phyloP scores from a whole-genome alignment of 2,888 invertebrate genomes.

The Sphaerophoria taeniata region DNA sequence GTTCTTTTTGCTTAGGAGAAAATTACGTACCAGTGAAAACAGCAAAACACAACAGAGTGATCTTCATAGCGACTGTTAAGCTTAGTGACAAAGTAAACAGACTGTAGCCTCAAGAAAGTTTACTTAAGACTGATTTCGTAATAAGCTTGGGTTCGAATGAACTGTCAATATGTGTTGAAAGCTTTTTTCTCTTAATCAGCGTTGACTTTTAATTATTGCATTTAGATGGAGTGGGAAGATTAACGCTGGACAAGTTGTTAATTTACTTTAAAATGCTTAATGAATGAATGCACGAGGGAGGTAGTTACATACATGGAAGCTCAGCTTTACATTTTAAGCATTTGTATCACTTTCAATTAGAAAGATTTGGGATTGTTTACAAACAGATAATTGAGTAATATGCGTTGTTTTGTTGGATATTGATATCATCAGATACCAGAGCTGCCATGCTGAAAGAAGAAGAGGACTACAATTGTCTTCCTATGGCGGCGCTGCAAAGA shows the following conservation, averaged over 20 bases:
- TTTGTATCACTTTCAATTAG: too few relatives aligned
- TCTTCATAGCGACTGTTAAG: conserved; percentile 51
- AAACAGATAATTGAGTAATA: too few relatives aligned
- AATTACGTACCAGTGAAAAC: conserved; percentile 57
- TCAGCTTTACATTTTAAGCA: conserved; percentile 12
- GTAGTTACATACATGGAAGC: conserved; percentile 18
- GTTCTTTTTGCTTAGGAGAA: neutral
- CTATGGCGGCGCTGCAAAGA: too few relatives aligned
- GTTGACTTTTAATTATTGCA: conserved; percentile 48
- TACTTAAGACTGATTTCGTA: neutral
- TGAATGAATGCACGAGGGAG: neutral
- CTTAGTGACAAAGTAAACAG: conserved; percentile 23
- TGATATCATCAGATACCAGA: too few relatives aligned
- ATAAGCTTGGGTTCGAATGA: conserved; percentile 25
- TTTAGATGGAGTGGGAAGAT: conserved; percentile 15
- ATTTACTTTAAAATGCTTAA: conserved; percentile 17
- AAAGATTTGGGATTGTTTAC: too few relatives aligned
- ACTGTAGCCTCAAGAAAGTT: neutral
- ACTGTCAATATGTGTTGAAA: conserved; percentile 9
- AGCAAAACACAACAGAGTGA: conserved; percentile 48
- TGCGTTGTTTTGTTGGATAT: too few relatives aligned
- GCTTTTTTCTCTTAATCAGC: conserved; percentile 57
- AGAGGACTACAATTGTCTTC: too few relatives aligned
- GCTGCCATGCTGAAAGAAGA: too few relatives aligned
- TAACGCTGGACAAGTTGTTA: conserved; percentile 8